These are phyloP conservation scores for Trachelus stipa DNA, from an alignment of 2,888 invertebrate genomes.

Conservation along the genomic window DNA sequence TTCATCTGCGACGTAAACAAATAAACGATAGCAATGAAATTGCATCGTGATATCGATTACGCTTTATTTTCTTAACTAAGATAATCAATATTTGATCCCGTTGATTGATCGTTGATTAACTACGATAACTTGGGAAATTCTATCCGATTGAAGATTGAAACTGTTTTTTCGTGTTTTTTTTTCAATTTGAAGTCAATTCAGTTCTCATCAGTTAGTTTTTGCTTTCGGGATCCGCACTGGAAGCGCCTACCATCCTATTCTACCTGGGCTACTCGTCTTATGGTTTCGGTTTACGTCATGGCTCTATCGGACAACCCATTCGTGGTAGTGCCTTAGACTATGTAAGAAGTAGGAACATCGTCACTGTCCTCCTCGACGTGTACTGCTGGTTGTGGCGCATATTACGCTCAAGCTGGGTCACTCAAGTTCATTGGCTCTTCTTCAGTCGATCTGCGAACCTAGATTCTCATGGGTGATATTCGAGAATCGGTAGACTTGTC, in stretches of 20 bases:
- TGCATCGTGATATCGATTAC: neutral
- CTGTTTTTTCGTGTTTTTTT: neutral
- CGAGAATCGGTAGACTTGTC: neutral
- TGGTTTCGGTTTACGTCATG: neutral
- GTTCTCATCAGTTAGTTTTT: too few species aligned
- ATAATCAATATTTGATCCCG: neutral
- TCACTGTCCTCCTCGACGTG: neutral
- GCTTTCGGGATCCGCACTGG: too few species aligned
- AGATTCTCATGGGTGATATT: neutral
- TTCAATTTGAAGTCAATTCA: too few species aligned
- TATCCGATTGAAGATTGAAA: neutral
- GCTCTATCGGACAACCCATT: neutral
- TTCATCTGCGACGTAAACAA: neutral
- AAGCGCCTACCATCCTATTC: too few species aligned
- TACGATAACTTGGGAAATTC: neutral
- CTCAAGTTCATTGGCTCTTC: conserved; percentile 60
- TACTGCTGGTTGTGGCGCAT: conserved; percentile 4
- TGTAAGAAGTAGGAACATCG: neutral
- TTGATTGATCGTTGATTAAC: neutral
- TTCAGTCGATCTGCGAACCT: conserved; percentile 32
- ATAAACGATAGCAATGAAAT: neutral
- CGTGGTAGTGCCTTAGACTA: neutral
- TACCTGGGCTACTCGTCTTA: neutral
- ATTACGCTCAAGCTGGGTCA: conserved; percentile 37
- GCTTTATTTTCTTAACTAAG: neutral